Conservation (phyloP, 1,140 invertebrate species). For the Aporrectodea caliginosa region DNA sequence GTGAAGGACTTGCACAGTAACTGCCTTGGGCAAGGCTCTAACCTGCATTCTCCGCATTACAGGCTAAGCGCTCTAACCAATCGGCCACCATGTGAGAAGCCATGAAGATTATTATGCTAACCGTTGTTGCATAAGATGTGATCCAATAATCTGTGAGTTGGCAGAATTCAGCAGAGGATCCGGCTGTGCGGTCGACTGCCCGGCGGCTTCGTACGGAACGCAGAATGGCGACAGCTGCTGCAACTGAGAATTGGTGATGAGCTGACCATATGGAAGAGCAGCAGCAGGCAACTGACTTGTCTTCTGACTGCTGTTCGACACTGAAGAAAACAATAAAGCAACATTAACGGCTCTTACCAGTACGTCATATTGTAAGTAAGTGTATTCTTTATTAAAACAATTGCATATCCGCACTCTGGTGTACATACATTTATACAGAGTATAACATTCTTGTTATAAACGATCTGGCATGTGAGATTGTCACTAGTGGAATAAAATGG, state of each 20-base stretch:
- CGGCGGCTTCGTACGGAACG: slow-evolving; percentile 42
- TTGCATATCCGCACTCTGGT: no score
- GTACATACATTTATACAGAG: no score
- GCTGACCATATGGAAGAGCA: slow-evolving; percentile 69
- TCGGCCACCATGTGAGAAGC: neutral
- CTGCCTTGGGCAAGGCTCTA: no score
- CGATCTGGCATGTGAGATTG: no score
- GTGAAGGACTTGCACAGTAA: no score
- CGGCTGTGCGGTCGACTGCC: slow-evolving; percentile 33
- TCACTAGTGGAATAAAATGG: no score
- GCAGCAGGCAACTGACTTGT: neutral
- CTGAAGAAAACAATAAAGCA: no score
- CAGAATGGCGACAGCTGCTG: slow-evolving; percentile 53
- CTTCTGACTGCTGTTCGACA: slow-evolving; percentile 23
- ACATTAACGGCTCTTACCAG: no score
- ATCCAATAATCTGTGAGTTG: slow-evolving; percentile 60
- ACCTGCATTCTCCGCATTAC: no score
- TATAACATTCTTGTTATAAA: no score
- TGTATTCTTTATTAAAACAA: no score
- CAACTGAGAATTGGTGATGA: slow-evolving; percentile 51
- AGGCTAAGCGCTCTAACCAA: no score
- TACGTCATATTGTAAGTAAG: neutral
- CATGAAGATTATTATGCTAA: slow-evolving; percentile 18
- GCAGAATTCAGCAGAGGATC: slow-evolving; percentile 17
- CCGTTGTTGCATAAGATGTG: slow-evolving; percentile 61